Evolutionary conservation across 2,797 vertebrate genomes (phyloP), one percentile per base, ranked within the genome.

Genomic region (Protonibea diacanthus): DNA sequence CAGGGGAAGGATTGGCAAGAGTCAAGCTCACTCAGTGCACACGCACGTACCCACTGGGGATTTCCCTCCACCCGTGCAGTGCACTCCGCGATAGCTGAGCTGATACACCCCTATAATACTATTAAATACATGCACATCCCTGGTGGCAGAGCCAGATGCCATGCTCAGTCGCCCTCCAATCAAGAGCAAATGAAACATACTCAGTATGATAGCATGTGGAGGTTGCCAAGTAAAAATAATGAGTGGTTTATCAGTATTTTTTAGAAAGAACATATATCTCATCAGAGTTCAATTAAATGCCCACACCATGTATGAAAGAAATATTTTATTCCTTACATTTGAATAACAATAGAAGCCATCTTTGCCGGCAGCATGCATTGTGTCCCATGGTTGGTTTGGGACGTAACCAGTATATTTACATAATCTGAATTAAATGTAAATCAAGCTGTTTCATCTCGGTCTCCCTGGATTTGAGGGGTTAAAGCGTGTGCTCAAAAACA

Each of bases 401-500:
- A 91, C 92, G 77, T 77, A 44, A 86, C 72, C 88, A 69, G 78
- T 59, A 17, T 82, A 96, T 96, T 95, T 94, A 91, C 95, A 96
- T 95, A 95, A 94, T 94, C 90, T 93, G 92, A 95, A 95, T 93
- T 90, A 92, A 92, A 95, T 94, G 93, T 92, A 95, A 95, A 95
- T 95, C 91, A 85, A 83, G 89, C 80, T 62, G 86, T 92, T 94
- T 91, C 82, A 93, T 93, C 88, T 93, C 44, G 2, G 86, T 92
- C 94, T 91, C 87, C 67, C 70, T 69, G 89, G 93, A 94, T 92
- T 93, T 81, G 76, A 83, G 75, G 93, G 91, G 94, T 93, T 94
- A 93, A 95, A 94, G 78, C 82, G 42, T 82, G 83, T 66, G 86
- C 76, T 88, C 70, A 68, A 75, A 90, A 88, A 82, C 88, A 85